These are phyloP conservation scores for Pelecanoides urinatrix DNA, from an alignment of 2,113 vertebrate species.

Conservation along the genomic window DNA sequence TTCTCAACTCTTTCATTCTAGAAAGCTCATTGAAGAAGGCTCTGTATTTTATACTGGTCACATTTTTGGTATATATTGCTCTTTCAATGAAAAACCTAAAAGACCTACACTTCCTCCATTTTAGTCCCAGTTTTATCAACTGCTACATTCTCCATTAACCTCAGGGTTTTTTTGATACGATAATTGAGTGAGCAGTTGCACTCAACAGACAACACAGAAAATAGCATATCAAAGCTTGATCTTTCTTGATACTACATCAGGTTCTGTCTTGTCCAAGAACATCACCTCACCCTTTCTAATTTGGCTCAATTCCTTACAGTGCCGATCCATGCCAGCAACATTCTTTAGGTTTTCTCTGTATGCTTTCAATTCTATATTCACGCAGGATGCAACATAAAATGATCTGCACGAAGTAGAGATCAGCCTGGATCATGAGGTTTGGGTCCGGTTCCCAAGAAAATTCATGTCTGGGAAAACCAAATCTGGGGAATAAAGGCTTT, in stretches of 20 bases:
- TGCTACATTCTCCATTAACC: background rate
- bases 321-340: background rate
- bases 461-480: background rate
- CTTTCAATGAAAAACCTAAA: background rate
- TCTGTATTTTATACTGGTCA: background rate
- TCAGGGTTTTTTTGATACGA: background rate
- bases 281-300: background rate
- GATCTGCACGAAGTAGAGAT: background rate
- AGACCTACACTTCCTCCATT: background rate
- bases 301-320: background rate
- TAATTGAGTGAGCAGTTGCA: background rate
- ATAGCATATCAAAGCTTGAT: background rate
- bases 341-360: background rate
- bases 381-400: background rate
- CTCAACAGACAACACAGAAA: background rate
- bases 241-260: background rate
- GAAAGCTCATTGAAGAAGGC: background rate
- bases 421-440: background rate
- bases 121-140: background rate
- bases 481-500: background rate
- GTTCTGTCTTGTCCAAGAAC: constrained; percentile 26
- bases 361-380: background rate
- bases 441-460: background rate
- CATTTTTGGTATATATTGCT: background rate
- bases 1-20: background rate